Conservation (phyloP, 2,888 invertebrate species). For the Xylocampa areola region DNA sequence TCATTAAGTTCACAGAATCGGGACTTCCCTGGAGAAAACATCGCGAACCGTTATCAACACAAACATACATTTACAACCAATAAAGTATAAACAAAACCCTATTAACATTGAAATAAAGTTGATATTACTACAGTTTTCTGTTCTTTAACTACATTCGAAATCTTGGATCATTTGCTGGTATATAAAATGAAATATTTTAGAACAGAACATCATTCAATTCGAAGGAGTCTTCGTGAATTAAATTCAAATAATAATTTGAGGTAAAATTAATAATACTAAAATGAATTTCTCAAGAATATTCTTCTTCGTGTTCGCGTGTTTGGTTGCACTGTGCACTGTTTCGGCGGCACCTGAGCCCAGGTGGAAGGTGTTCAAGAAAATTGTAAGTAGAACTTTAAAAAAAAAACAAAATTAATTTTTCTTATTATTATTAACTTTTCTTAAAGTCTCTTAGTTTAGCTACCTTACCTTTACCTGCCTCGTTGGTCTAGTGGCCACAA, state of each 20-base stretch:
- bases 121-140: neutral
- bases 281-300: slow-evolving; percentile 73
- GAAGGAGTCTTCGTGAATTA: slow-evolving; percentile 14
- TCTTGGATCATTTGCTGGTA: slow-evolving; percentile 5
- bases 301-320: slow-evolving; percentile 69
- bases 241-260: slow-evolving; percentile 20
- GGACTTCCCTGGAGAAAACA: slow-evolving; percentile 39
- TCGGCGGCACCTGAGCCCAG: slow-evolving; percentile 70
- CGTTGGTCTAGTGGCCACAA: no score
- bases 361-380: slow-evolving; percentile 75
- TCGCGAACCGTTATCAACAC: slow-evolving; percentile 15
- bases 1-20: slow-evolving; percentile 15
- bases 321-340: slow-evolving; percentile 65
- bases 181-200: slow-evolving; percentile 33
- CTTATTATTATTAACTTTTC: no score
- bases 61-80: slow-evolving; percentile 1
- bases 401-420: no score
- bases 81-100: neutral
- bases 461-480: no score
- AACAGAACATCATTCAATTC: slow-evolving; percentile 40
- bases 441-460: no score
- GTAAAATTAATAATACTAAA: slow-evolving; percentile 35
- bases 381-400: slow-evolving; percentile 75
- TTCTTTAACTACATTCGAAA: neutral
- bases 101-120: slow-evolving; percentile 6